phyloP scores from a whole-genome alignment of 2,888 invertebrate species.

The Andrena trimmerana region DNA sequence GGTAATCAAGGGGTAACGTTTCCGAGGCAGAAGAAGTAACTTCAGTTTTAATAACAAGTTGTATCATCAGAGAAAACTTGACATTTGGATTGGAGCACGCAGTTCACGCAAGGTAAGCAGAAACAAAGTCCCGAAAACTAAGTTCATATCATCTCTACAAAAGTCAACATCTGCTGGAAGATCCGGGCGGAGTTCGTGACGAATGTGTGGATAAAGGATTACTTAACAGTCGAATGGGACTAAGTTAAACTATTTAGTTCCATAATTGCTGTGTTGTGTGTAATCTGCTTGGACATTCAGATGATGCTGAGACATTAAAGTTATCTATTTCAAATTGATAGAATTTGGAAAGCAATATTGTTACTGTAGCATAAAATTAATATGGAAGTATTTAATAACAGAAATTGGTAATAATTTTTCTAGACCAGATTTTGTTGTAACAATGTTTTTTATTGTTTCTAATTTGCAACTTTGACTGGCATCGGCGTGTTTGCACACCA shows the following conservation, averaged over 20 bases:
- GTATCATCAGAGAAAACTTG: conserved; percentile 6
- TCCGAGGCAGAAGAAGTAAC: not conserved
- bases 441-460: no score
- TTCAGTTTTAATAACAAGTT: conserved; percentile 3
- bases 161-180: conserved; percentile 23
- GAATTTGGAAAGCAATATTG: no score
- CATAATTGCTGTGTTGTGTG: conserved; percentile 60
- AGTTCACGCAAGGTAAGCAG: not conserved
- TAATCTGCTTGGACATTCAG: conserved; percentile 26
- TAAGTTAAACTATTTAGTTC: conserved; percentile 61
- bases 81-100: not conserved
- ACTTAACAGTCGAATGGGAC: conserved; percentile 57
- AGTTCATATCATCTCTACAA: conserved; percentile 27
- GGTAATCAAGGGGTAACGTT: not conserved
- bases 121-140: conserved; percentile 22
- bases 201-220: conserved; percentile 40
- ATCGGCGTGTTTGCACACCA: no score
- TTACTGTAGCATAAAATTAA: no score
- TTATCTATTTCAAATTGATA: conserved; percentile 9
- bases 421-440: no score
- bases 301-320: conserved; percentile 9
- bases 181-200: conserved; percentile 18
- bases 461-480: no score
- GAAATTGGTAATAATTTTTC: no score
- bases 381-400: no score